phyloP scores from a whole-genome alignment of 2,797 vertebrate genomes.

The Mormyrops attenuatus region DNA sequence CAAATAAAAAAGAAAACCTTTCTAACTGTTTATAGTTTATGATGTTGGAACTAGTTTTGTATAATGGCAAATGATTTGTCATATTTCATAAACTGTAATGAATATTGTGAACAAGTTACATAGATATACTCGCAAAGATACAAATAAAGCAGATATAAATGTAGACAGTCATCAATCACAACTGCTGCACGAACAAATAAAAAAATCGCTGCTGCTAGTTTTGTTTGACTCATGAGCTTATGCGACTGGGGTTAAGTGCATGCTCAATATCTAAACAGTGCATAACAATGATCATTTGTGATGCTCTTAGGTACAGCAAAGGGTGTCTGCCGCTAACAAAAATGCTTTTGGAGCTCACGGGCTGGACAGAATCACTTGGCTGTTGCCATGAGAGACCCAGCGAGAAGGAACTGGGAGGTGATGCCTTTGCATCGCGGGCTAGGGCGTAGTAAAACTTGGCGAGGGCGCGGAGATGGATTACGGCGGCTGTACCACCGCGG shows the following conservation, averaged over 20 bases:
- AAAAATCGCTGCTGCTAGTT: not conserved
- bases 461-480: not conserved
- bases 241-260: not conserved
- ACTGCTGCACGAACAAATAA: not conserved
- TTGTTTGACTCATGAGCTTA: constrained; percentile 3
- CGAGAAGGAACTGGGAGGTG: not conserved
- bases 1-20: not conserved
- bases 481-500: not conserved
- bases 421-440: not conserved
- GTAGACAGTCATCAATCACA: not conserved
- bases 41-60: not conserved
- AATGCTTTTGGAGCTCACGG: not conserved
- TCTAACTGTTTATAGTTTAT: not conserved
- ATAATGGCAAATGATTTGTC: not conserved
- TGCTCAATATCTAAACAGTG: not conserved
- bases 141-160: not conserved
- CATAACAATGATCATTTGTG: not conserved
- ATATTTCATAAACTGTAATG: constrained; percentile 1
- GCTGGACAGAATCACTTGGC: not conserved
- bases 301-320: not conserved
- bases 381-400: not conserved
- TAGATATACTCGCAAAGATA: not conserved
- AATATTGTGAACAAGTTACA: not conserved
- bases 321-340: not conserved
- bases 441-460: not conserved